These are phyloP conservation scores for Morelia viridis DNA, from an alignment of 2,797 vertebrate genomes.

Conservation along the genomic window DNA sequence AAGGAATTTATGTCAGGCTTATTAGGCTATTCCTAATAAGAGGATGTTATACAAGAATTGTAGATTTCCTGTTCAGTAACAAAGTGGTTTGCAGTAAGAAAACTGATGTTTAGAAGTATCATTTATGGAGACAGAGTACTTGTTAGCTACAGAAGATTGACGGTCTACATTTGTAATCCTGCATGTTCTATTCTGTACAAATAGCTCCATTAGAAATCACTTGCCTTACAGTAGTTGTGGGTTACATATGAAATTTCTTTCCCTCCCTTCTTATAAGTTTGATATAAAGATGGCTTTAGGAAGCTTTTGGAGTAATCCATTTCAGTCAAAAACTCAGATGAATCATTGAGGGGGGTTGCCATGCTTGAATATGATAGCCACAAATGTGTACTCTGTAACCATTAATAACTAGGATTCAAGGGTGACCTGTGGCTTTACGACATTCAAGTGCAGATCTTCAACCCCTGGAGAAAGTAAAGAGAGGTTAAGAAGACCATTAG, in stretches of 20 bases:
- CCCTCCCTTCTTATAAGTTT: background rate
- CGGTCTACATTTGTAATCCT: constrained; percentile 32
- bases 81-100: constrained; percentile 73
- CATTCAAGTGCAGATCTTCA: background rate
- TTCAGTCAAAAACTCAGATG: background rate
- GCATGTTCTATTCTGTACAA: background rate
- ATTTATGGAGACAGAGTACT: constrained; percentile 63
- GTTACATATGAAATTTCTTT: background rate
- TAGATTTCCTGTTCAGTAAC: constrained; percentile 71
- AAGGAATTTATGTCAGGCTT: constrained; percentile 74
- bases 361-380: background rate
- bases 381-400: background rate
- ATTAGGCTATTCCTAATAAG: constrained; percentile 68
- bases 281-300: background rate
- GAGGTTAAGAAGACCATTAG: constrained; percentile 30
- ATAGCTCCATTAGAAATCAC: background rate
- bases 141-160: constrained; percentile 60
- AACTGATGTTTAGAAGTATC: constrained; percentile 67
- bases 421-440: background rate
- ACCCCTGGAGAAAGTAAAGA: background rate
- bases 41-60: constrained; percentile 77
- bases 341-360: background rate
- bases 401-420: background rate
- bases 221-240: background rate
- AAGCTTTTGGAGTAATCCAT: background rate